A percentile compares a stretch with the other conserved stretches of the same genome.
phyloP scores from a whole-genome alignment of 2,797 vertebrate species.

The Crax fasciolata region DNA sequence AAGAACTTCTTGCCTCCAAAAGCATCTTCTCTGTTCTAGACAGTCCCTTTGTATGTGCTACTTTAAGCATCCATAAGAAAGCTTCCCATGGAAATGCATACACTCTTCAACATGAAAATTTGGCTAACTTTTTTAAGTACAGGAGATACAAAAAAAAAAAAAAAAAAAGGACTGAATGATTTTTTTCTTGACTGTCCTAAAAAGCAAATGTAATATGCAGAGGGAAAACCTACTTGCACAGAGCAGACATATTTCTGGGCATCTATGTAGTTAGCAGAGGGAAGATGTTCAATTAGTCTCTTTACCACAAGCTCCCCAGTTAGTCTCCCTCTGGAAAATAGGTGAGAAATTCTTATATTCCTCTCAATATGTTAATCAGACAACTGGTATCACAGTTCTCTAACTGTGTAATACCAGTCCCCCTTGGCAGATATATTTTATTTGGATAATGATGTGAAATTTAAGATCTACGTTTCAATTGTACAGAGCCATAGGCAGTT shows the following conservation, averaged over 20 bases:
- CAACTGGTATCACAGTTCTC: slow-evolving; percentile 90
- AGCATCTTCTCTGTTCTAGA: background rate
- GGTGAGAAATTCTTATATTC: slow-evolving; percentile 89
- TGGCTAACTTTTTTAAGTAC: background rate
- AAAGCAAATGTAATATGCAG: slow-evolving; percentile 42
- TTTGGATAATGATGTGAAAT: slow-evolving; percentile 99
- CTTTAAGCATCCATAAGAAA: background rate
- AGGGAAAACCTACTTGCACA: slow-evolving; percentile 44
- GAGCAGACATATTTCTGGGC: slow-evolving; percentile 55
- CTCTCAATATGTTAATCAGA: slow-evolving; percentile 96
- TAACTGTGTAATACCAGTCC: slow-evolving; percentile 90
- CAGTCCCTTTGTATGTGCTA: background rate
- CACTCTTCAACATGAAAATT: background rate
- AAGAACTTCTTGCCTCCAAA: background rate
- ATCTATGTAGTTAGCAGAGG: slow-evolving; percentile 60
- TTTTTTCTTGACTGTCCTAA: slow-evolving; percentile 48
- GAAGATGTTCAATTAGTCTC: slow-evolving; percentile 83
- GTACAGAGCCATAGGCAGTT: slow-evolving; percentile 92
- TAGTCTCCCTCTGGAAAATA: slow-evolving; percentile 84
- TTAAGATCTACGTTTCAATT: slow-evolving; percentile 97
- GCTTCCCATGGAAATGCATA: background rate
- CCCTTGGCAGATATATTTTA: slow-evolving; percentile 92
- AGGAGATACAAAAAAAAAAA: background rate
- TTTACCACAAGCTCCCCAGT: slow-evolving; percentile 79
- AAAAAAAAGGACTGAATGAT: background rate